These are phyloP conservation scores for Pipistrellus nathusii DNA, from an alignment of 2,797 vertebrate genomes.

Conservation along the genomic window DNA sequence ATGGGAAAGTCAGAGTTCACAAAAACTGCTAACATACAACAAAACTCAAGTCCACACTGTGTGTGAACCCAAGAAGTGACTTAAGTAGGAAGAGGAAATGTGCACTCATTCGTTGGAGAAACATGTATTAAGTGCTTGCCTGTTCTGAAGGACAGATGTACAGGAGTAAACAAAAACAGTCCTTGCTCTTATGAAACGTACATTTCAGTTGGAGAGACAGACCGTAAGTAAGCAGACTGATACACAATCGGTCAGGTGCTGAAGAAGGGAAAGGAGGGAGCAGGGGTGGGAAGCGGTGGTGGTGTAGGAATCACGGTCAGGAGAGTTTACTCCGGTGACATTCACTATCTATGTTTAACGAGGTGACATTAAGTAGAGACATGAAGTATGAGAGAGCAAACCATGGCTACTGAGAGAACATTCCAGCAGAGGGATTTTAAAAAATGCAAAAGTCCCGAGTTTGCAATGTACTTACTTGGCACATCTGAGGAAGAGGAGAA, in stretches of 20 bases:
- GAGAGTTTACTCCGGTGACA: constrained; percentile 13
- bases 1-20: constrained; percentile 37
- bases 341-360: constrained; percentile 14
- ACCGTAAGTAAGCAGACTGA: not conserved
- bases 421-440: constrained; percentile 32
- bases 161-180: not conserved
- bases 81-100: not conserved
- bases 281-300: not conserved
- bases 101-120: not conserved
- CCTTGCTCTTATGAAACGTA: not conserved
- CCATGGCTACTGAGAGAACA: not conserved
- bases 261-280: not conserved
- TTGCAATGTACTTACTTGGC: constrained; percentile 58
- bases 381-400: constrained; percentile 52
- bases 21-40: constrained; percentile 28
- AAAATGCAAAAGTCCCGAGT: constrained; percentile 45
- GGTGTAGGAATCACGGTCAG: constrained; percentile 1
- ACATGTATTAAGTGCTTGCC: not conserved
- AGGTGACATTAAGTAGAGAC: constrained; percentile 42
- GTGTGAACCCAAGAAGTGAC: not conserved
- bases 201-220: not conserved
- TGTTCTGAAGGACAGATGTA: not conserved
- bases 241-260: not conserved
- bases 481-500: constrained; percentile 46
- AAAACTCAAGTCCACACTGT: not conserved